Evolutionary conservation across 2,113 vertebrate species (phyloP), one percentile per base, ranked within the genome.

Genomic region (Pelodiscus sinensis): DNA sequence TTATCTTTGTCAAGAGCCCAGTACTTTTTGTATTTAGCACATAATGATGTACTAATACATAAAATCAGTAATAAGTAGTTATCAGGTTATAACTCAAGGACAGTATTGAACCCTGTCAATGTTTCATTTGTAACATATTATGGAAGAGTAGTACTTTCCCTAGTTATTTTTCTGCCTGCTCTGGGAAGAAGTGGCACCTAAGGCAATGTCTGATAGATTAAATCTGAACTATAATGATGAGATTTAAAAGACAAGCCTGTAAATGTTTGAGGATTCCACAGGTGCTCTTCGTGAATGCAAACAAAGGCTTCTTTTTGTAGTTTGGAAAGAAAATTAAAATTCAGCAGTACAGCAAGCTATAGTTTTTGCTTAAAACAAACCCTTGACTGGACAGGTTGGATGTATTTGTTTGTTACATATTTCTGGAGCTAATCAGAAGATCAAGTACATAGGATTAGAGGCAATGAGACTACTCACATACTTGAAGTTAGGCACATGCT

Each of bases 121-220:
- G 82, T 88, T 94, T 1, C 54, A 89, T 86, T 92, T 91, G 35
- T 92, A 57, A 77, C 90, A 11, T 81, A n/a, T 65, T 90, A 94
- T 88, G 92, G 97, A 96, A 97, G 90, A 95, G 88, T 4, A 1
- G 86, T 29, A 81, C 84, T 88, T 86, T n/a, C 62, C 93, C 84
- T 89, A 92, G 94, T 79, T 97, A 89, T 94, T 93, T 94, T 96
- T 95, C 21, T 4, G 87, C 93, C 92, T 97, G 89, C 81, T 16
- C 88, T 89, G 95, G 94, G 92, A 96, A 97, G 96, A 96, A 96
- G n/a, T 93, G 97, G 93, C 96, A 97, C 98, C 98, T 97, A 83
- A 97, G 97, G 97, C 97, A 97, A 96, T 92, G 93, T 98, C 97
- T 97, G 94, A 97, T 97, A 98, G 97, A 98, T 98, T 98, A 98